A percentile compares a stretch with the other conserved stretches of the same genome.
phyloP scores from a whole-genome alignment of 2,797 vertebrate genomes.

The Uromys caudimaculatus region DNA sequence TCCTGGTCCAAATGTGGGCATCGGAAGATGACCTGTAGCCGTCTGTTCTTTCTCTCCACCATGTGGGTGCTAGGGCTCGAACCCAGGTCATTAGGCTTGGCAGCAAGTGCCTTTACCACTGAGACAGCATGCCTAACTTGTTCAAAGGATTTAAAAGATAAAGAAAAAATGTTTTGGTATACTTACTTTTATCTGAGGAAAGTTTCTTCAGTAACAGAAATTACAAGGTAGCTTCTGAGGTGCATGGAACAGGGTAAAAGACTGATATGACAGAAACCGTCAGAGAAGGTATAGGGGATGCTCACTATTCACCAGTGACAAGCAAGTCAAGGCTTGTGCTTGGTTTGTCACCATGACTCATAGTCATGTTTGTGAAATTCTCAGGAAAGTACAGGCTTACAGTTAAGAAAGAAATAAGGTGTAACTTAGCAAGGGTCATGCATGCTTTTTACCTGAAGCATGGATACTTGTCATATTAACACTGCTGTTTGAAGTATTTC shows the following conservation, averaged over 20 bases:
- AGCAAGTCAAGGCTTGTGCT: neutral
- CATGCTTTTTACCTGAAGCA: neutral
- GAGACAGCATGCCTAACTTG: neutral
- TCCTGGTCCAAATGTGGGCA: neutral
- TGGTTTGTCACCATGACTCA: neutral
- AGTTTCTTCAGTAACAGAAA: neutral
- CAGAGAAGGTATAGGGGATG: neutral
- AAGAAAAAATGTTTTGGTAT: neutral
- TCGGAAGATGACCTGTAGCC: neutral
- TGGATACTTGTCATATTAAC: neutral
- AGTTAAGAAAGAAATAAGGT: neutral
- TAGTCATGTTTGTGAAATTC: neutral
- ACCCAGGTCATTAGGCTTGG: neutral
- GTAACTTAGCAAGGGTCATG: neutral
- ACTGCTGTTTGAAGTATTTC: neutral
- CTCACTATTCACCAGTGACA: neutral
- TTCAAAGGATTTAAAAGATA: neutral
- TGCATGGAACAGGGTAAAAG: neutral
- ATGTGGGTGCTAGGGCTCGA: neutral
- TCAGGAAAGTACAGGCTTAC: neutral
- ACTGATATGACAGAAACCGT: neutral
- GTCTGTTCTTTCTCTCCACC: neutral
- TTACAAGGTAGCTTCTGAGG: neutral
- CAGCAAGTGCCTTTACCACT: neutral
- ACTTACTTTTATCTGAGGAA: neutral